Base-by-base conservation (phyloP, 2,113 vertebrate genomes). In the Scolopax mira region DNA sequence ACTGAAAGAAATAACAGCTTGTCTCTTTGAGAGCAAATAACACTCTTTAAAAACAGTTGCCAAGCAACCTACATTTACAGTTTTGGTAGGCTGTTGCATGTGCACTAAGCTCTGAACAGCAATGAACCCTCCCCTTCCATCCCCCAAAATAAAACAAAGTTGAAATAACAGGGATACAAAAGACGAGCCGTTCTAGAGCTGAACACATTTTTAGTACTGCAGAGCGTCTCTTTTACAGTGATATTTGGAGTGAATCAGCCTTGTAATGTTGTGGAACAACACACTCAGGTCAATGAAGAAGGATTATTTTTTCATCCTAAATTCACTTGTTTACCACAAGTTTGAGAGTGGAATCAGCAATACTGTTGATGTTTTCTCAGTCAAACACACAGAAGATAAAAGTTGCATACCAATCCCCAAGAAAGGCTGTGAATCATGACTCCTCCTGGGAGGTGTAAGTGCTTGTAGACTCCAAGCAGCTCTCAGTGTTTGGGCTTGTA, bases 11-110 rank as follows among this genome's bases (percentile, higher is more conserved):
- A 90, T 94, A 97, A 91, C 91, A 97, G 93, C 91, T 98, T 96
- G 82, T 97, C 87, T 97, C 85, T 96, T 97, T 96, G 96, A 91
- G 86, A 98, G 92, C 96, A 98, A 97, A 97, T 96, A 98, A 91
- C 95, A 95, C 94, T 98, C 96, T 96, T 96, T 98, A 96, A 97
- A 97, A 96, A 81, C 97, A 93, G 98, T 98, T 98, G 97, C 98
- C 97, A 98, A 83, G 98, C 98, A 98, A 98, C 97, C 84, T 96
- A 61, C 48, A 39, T 97, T 97, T 98, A 95, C 96, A 95, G 95
- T 95, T 98, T 98, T 96, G 93, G 96, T 98, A 97, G 94, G 93
- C 89, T 97, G 92, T 89, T 94, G 72, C 94, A 96, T 96, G 95
- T 97, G 80, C 93, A 85, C 90, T 95, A 93, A 88, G 88, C 69